Percentiles rank a stretch among this genome's conserved stretches.
Evolutionary conservation across 2,797 vertebrate species (phyloP).

Genomic region (Acrossocheilus fasciatus): DNA sequence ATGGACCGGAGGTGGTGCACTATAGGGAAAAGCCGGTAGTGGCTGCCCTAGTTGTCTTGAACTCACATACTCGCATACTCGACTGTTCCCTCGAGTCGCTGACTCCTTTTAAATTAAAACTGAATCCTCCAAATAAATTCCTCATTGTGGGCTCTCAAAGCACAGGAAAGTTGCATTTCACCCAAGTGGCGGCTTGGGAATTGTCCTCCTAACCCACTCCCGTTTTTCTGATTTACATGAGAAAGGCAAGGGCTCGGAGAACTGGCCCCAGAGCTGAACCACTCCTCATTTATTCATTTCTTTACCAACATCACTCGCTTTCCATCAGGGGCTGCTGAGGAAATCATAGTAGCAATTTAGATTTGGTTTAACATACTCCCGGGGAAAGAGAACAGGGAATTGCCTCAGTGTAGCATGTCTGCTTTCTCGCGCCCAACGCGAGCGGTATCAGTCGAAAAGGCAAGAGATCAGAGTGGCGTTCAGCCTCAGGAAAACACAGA

Average conservation of each 20-base stretch:
- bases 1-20: constrained; percentile 44
- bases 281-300: constrained; percentile 75
- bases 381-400: constrained; percentile 71
- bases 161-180: constrained; percentile 86
- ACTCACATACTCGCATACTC: constrained; percentile 18
- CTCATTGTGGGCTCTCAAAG: constrained; percentile 82
- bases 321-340: constrained; percentile 70
- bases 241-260: constrained; percentile 84
- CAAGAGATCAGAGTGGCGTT: constrained; percentile 21
- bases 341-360: constrained; percentile 78
- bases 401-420: constrained; percentile 67
- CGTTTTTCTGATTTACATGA: constrained; percentile 91
- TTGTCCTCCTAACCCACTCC: constrained; percentile 78
- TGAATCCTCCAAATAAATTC: constrained; percentile 88
- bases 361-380: constrained; percentile 71
- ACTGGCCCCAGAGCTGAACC: constrained; percentile 59
- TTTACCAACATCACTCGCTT: constrained; percentile 74
- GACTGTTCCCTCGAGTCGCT: constrained; percentile 83
- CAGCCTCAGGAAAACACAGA: not conserved
- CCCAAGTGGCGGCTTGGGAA: constrained; percentile 87
- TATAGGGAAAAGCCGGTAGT: constrained; percentile 53
- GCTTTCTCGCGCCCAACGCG: constrained; percentile 41
- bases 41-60: constrained; percentile 43
- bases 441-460: constrained; percentile 40
- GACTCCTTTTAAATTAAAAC: constrained; percentile 91